Evolutionary conservation across 2,113 vertebrate genomes (phyloP).

Genomic region (Bubo scandiacus): DNA sequence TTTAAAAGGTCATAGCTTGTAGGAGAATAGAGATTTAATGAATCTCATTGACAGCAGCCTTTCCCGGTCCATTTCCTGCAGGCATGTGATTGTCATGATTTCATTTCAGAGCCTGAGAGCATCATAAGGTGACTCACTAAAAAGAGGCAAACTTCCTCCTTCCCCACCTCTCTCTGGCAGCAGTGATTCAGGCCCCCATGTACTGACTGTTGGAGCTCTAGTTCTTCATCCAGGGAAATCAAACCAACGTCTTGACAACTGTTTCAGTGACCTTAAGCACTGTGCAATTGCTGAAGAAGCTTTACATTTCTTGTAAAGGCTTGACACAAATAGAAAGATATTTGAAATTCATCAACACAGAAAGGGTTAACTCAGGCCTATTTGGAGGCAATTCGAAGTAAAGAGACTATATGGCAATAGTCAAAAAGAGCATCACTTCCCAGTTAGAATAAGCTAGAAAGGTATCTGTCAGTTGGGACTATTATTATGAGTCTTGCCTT

Average conservation of each 20-base stretch:
- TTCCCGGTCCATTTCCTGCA: conserved; percentile 8
- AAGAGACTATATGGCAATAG: background rate
- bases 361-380: background rate
- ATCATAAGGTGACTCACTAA: background rate
- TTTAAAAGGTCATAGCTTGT: background rate
- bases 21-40: background rate
- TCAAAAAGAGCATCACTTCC: background rate
- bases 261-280: background rate
- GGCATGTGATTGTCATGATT: background rate
- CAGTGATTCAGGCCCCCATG: background rate
- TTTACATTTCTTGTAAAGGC: background rate
- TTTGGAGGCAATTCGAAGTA: background rate
- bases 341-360: background rate
- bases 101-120: background rate
- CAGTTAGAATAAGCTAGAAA: background rate
- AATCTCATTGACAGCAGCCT: background rate
- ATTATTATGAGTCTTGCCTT: background rate
- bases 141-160: background rate
- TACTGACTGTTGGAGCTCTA: background rate
- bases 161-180: background rate
- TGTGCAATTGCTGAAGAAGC: background rate
- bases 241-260: background rate
- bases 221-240: background rate
- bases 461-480: background rate
- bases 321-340: background rate